Conservation (phyloP, 2,113 vertebrate species). For the Brachypteracias leptosomus region DNA sequence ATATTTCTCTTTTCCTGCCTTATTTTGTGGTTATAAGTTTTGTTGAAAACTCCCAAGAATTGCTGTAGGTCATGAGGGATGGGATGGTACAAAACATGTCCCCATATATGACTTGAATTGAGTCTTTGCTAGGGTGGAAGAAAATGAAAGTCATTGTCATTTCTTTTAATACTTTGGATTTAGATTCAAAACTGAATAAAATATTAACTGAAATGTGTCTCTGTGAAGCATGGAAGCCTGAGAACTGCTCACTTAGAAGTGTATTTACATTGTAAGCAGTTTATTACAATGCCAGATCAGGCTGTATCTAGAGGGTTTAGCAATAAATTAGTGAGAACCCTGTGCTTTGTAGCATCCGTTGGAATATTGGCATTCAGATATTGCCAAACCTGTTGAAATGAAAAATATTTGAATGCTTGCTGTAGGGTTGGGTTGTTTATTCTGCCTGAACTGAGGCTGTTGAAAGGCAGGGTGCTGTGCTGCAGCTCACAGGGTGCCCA, state of each 20-base stretch:
- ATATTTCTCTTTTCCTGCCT: not conserved
- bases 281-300: not conserved
- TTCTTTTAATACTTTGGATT: not conserved
- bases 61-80: not conserved
- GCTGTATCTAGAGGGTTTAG: not conserved
- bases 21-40: not conserved
- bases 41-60: not conserved
- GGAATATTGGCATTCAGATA: not conserved
- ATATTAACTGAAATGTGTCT: not conserved
- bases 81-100: not conserved
- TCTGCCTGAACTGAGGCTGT: not conserved
- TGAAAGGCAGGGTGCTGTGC: not conserved
- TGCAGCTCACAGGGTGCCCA: accelerated
- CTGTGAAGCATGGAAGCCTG: not conserved
- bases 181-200: not conserved
- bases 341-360: not conserved
- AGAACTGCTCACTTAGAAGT: not conserved
- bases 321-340: not conserved
- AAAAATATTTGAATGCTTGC: not conserved
- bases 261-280: not conserved
- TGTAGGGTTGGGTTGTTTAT: not conserved
- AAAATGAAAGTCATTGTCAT: not conserved
- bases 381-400: not conserved
- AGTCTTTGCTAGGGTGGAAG: not conserved
- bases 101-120: not conserved